Evolutionary conservation across 2,797 vertebrate genomes (phyloP).

Genomic region (Micrastur ruficollis): DNA sequence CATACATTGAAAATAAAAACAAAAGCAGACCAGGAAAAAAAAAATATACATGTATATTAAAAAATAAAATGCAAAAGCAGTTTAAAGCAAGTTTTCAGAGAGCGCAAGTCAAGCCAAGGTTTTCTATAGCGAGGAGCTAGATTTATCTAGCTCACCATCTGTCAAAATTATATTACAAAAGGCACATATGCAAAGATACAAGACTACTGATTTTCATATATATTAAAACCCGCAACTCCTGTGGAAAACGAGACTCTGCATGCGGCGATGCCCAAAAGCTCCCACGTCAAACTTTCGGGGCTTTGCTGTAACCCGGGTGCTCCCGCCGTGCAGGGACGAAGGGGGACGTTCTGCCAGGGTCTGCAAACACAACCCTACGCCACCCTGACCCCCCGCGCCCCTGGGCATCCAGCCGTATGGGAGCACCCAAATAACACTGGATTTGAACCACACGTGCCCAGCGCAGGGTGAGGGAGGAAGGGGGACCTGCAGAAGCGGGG

Average conservation of each 20-base stretch:
- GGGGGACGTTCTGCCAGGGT: not conserved
- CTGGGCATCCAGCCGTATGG: accelerated
- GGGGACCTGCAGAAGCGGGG: accelerated
- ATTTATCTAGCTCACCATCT: constrained; percentile 83
- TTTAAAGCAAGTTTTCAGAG: constrained; percentile 79
- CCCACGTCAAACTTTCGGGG: constrained; percentile 76
- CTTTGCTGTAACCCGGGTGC: constrained; percentile 73
- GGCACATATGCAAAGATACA: constrained; percentile 86
- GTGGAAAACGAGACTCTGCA: constrained; percentile 85
- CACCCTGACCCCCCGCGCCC: not conserved
- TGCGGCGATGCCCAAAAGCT: constrained; percentile 80
- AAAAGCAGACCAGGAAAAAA: constrained; percentile 46
- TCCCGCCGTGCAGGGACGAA: not conserved
- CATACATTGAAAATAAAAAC: constrained; percentile 67
- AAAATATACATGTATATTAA: constrained; percentile 67
- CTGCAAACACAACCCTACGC: not conserved
- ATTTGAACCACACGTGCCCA: accelerated
- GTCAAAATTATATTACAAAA: constrained; percentile 87
- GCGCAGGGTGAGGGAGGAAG: accelerated
- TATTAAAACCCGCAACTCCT: constrained; percentile 93
- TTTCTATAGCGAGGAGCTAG: constrained; percentile 74
- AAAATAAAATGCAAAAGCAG: constrained; percentile 73
- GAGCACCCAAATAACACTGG: accelerated
- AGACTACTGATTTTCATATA: constrained; percentile 98
- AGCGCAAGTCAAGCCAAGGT: constrained; percentile 76